Percentiles rank a stretch among this genome's conserved stretches.
These are phyloP conservation scores for Atethmia centrago DNA, from an alignment of 2,888 invertebrate genomes.

Conservation along the genomic window DNA sequence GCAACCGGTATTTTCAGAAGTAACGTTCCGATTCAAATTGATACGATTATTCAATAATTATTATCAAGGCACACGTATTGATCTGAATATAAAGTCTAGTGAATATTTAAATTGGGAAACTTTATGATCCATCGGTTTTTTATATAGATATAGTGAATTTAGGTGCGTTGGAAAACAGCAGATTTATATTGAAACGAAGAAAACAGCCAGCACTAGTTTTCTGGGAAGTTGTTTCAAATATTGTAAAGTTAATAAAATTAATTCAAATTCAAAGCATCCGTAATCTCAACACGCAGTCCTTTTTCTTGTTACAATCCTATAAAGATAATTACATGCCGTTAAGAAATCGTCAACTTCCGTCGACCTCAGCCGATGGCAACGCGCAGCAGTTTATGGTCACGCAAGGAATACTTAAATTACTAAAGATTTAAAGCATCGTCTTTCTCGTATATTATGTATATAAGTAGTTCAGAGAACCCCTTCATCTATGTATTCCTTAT, in stretches of 20 bases:
- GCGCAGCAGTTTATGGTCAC: slow-evolving; percentile 77
- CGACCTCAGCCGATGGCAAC: slow-evolving; percentile 78
- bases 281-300: slow-evolving; percentile 51
- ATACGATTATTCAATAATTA: slow-evolving; percentile 8
- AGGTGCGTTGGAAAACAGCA: background rate
- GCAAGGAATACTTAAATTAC: slow-evolving; percentile 69
- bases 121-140: background rate
- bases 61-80: slow-evolving; percentile 10
- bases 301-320: slow-evolving; percentile 73
- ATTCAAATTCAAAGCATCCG: slow-evolving; percentile 27
- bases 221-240: slow-evolving; percentile 1
- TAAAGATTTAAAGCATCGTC: slow-evolving; percentile 48
- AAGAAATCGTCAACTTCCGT: slow-evolving; percentile 87
- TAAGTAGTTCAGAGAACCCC: too few relatives aligned
- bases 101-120: background rate
- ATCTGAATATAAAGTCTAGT: slow-evolving; percentile 3
- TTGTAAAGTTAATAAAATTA: background rate
- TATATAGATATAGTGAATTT: background rate
- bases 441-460: too few relatives aligned
- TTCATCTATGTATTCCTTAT: too few relatives aligned
- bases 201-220: background rate
- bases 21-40: slow-evolving; percentile 2
- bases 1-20: slow-evolving; percentile 15
- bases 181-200: background rate
- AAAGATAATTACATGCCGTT: slow-evolving; percentile 75